Base-by-base conservation (phyloP, 2,888 invertebrate species). In the Sinohyriopsis cumingii region DNA sequence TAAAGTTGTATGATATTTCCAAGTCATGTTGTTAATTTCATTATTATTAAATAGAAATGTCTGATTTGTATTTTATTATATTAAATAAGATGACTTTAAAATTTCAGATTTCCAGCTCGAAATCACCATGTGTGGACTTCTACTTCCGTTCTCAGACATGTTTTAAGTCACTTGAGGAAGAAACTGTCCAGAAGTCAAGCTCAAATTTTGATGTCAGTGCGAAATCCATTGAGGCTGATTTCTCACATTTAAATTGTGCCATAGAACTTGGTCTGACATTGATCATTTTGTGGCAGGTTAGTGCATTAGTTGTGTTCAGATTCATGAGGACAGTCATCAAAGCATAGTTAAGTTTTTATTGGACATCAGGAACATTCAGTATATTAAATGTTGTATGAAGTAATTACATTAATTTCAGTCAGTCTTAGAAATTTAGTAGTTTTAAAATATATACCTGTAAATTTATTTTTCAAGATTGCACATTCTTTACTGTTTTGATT, bases 81-180 rank as follows among this genome's bases (percentile, higher is more conserved):
- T 33, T 33, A 9, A 33, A 33, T 33, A 45, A 12, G 55, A 55
- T 65, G 59, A 55, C 72, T 67, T 63, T 59, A 59, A 55, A 63
- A 67, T 68, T 73, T 9, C 77, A 88, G 88, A 86, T 88, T 64
- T 79, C 83, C 68, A 88, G 87, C 71, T 79, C 83, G 45, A 77
- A 80, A 69, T 82, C 86, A 18, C 89, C 89, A 20, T 90, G 89
- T 79, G 80, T 82, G 60, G 89, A 89, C 73, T 89, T 90, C 79
- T 89, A 84, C 77, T 82, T 84, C 69, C 81, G 87, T 55, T 85
- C 82, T 57, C 72, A 75, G 67, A 71, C 72, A 0, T 71, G 75
- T 57, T 60, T 75, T 60, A 73, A 76, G 67, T 66, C 74, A 5
- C 62, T 76, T 15, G 77, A 73, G 4, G 73, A 75, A 55, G 68